Evolutionary conservation across 1,140 invertebrate genomes (phyloP).

Genomic region (Apolygus lucorum): DNA sequence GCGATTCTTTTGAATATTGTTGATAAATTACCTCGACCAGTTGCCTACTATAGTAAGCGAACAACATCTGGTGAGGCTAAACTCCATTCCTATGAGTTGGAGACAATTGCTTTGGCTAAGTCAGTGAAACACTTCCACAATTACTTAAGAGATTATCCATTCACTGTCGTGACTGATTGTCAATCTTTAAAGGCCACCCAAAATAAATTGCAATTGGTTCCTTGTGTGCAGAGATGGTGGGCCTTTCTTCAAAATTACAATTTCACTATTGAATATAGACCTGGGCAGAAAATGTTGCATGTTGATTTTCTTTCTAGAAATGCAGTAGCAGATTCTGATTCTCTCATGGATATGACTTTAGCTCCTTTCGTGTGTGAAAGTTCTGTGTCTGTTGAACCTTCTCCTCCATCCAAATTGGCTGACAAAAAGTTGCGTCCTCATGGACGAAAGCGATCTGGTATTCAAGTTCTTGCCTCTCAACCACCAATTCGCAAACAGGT

Average conservation of each 20-base stretch:
- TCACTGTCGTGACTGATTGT: conserved; percentile 12
- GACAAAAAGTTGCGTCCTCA: too few species aligned
- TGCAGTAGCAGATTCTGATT: too few species aligned
- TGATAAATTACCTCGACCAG: conserved; percentile 28
- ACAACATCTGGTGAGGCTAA: conserved; percentile 3
- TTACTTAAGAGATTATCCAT: not conserved
- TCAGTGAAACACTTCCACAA: conserved; percentile 6
- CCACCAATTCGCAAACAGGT: too few species aligned
- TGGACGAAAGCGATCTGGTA: too few species aligned
- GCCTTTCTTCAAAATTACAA: conserved; percentile 5
- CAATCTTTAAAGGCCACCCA: conserved; percentile 5
- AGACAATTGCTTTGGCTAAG: conserved; percentile 1
- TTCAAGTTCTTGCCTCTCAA: too few species aligned
- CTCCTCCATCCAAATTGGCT: too few species aligned
- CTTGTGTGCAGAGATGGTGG: conserved; percentile 9
- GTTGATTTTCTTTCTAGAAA: conserved; percentile 14
- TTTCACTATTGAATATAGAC: conserved; percentile 9
- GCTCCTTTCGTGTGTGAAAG: too few species aligned
- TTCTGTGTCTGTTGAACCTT: too few species aligned
- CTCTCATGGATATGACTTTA: too few species aligned
- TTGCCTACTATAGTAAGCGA: conserved; percentile 25
- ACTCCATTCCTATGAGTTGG: not conserved
- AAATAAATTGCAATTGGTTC: not conserved
- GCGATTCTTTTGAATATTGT: conserved; percentile 26
- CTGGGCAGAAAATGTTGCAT: not conserved